Evolutionary conservation across 2,113 vertebrate species (phyloP), one percentile per base, ranked within the genome.

Genomic region (Urocolius indicus): DNA sequence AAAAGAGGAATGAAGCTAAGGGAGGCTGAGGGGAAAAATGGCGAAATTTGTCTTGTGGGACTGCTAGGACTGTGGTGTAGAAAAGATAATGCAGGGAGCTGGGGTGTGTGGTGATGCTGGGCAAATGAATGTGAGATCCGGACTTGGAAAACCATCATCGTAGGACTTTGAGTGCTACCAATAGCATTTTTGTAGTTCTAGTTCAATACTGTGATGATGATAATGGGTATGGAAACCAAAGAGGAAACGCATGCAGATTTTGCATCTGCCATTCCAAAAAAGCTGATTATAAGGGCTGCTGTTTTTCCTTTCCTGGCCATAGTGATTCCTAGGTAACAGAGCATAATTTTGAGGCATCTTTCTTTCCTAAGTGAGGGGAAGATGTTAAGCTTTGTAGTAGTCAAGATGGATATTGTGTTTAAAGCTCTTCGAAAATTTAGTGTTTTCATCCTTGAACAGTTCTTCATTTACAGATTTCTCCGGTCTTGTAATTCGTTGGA

Each of bases 21-120:
- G 51, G 9, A n/a, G 6, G 27, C 43, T 2, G 1, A 11, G 16
- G 30, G 26, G 12, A 32, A 76, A 46, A 67, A 54, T 58, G 21
- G n/a, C 54, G 72, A 15, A 59, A 58, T 32, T 26, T 52, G 17
- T 54, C 23, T 84, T 2, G 1, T 32, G 59, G 19, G 13, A 7
- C 78, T 69, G 16, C 29, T 80, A 29, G 27, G 51, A 24, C 13
- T 80, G 67, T 41, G 27, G 2, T 45, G 18, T 55, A 46, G 78
- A 17, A 10, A 54, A 26, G 13, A 14, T 45, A 19, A 45, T 80
- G n/a, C 11, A 54, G 55, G 22, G 11, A 38, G 11, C 71, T 1
- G 0, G 5, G 8, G 6, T 32, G 14, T 1, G 6, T 8, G 16
- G 27, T 66, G 72, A 7, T 54, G 29, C 0, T 2, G 13, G 51